These are phyloP conservation scores for Mesopsocus fuscifrons DNA, from an alignment of 2,888 invertebrate genomes.

Conservation along the genomic window DNA sequence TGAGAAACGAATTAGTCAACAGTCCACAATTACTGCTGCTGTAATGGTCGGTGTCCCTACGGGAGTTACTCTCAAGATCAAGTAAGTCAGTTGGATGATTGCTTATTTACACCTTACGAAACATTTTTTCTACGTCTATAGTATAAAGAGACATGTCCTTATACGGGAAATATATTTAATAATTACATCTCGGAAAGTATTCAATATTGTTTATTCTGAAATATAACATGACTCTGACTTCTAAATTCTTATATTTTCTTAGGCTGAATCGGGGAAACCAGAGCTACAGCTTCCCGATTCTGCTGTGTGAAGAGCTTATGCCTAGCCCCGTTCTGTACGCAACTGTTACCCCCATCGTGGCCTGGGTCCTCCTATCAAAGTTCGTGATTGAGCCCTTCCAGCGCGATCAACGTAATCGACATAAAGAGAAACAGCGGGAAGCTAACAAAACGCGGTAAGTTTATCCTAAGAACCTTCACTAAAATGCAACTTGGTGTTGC, in stretches of 20 bases:
- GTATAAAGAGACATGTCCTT: no score
- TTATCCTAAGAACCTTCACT: no score
- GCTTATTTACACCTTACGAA: background rate
- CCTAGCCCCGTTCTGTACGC: conserved; percentile 88
- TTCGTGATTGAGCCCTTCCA: conserved; percentile 70
- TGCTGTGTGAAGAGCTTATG: conserved; percentile 74
- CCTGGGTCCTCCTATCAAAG: conserved; percentile 65
- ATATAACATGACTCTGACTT: no score
- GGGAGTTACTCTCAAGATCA: conserved; percentile 75
- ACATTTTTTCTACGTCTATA: conserved; percentile 1
- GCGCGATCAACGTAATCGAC: conserved; percentile 53
- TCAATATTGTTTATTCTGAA: no score
- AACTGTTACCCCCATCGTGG: conserved; percentile 65
- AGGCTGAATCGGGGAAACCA: conserved; percentile 76
- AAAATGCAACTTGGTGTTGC: no score
- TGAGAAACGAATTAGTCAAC: conserved; percentile 81
- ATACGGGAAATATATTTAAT: no score
- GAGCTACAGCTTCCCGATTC: conserved; percentile 72
- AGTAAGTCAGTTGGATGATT: conserved; percentile 31
- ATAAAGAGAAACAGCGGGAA: conserved; percentile 64
- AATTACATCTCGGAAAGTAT: no score
- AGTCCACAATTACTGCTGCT: conserved; percentile 69
- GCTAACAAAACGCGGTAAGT: conserved; percentile 48
- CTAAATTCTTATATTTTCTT: conserved; percentile 18
- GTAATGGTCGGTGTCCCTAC: conserved; percentile 70